Evolutionary conservation across 2,888 invertebrate genomes (phyloP).

Genomic region (Tachystola acroxantha): DNA sequence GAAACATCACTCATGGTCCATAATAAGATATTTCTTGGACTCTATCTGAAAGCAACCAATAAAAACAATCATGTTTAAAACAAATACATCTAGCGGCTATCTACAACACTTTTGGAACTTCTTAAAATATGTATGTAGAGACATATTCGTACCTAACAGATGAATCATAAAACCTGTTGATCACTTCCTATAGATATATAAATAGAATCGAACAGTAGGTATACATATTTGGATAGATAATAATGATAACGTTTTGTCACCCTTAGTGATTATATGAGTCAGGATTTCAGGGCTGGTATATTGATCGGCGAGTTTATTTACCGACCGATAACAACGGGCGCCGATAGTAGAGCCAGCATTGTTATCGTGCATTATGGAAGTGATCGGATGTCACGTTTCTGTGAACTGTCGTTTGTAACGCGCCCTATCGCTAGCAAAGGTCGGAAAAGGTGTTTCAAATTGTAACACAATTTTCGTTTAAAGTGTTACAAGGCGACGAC

Average conservation of each 20-base stretch:
- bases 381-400: conserved; percentile 5
- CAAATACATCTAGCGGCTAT: too few species aligned
- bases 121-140: too few species aligned
- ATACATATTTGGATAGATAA: neutral
- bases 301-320: conserved; percentile 36
- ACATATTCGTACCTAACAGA: too few species aligned
- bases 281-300: conserved; percentile 16
- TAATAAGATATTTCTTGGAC: too few species aligned
- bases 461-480: conserved; percentile 2
- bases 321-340: conserved; percentile 31
- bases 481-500: conserved; percentile 9
- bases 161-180: too few species aligned
- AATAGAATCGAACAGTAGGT: neutral
- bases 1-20: too few species aligned
- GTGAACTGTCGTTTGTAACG: neutral
- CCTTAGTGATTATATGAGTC: conserved; percentile 7
- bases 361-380: conserved; percentile 8
- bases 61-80: too few species aligned
- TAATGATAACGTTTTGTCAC: neutral
- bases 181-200: neutral
- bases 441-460: neutral
- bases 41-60: too few species aligned
- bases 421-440: neutral
- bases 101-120: too few species aligned
- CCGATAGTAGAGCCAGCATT: conserved; percentile 14